Evolutionary conservation across 2,113 vertebrate species (phyloP).

Genomic region (Candoia aspera): DNA sequence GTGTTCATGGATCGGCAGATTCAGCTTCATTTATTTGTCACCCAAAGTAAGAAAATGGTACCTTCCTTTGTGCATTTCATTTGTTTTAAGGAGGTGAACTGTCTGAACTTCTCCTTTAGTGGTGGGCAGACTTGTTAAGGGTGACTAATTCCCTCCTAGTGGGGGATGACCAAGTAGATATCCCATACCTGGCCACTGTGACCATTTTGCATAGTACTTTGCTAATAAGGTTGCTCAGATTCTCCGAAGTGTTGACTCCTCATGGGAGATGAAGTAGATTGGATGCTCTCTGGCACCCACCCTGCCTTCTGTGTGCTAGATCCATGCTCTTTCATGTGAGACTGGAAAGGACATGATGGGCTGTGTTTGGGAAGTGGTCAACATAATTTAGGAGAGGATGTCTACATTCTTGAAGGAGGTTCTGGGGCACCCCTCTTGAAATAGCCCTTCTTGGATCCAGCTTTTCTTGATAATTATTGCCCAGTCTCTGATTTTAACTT

Average conservation of each 20-base stretch:
- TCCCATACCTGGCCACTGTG: too few relatives aligned
- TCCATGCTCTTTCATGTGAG: too few relatives aligned
- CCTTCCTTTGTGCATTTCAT: neutral
- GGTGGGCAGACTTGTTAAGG: neutral
- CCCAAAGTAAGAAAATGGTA: neutral
- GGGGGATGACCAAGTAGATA: neutral
- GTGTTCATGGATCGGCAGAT: neutral
- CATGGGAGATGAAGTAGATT: too few relatives aligned
- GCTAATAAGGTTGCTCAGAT: too few relatives aligned
- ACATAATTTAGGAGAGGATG: neutral
- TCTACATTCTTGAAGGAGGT: neutral
- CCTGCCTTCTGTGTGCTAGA: too few relatives aligned
- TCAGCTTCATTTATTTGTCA: neutral
- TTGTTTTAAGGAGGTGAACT: neutral
- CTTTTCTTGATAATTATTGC: neutral
- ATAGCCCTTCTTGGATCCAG: neutral
- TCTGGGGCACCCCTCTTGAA: neutral
- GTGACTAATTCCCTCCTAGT: neutral
- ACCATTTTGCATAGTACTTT: too few relatives aligned
- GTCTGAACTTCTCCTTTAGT: neutral
- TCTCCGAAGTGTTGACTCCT: too few relatives aligned
- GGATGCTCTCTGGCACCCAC: too few relatives aligned
- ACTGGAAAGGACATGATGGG: too few relatives aligned
- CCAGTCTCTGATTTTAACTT: neutral
- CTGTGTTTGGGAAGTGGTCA: neutral